Evolutionary conservation across 37 sponge, comb jelly and placozoan genomes (phyloP), one percentile per base, ranked within the genome.

Genomic region (Hormiphora californensis): DNA sequence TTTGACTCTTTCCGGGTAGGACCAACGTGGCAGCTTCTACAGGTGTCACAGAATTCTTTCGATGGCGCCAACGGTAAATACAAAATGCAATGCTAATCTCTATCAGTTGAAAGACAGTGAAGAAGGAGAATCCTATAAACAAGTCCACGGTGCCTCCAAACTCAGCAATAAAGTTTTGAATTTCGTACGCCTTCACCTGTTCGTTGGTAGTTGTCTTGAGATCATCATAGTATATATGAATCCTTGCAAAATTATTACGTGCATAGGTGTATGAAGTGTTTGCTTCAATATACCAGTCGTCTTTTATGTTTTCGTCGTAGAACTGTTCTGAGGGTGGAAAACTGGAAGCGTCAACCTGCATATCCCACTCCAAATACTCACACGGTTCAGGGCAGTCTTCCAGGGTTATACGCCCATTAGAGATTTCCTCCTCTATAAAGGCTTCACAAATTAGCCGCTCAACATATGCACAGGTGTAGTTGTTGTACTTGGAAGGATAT

Each of bases 41-140:
- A n/a, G n/a, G n/a, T n/a, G n/a, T n/a, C n/a, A n/a, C n/a, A n/a
- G n/a, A n/a, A n/a, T n/a, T n/a, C n/a, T n/a, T n/a, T n/a, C n/a
- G n/a, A n/a, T n/a, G n/a, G n/a, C n/a, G n/a, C n/a, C n/a, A n/a
- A n/a, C n/a, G n/a, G n/a, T n/a, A n/a, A n/a, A n/a, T n/a, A n/a
- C n/a, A 57, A 19, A 5, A 5, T 57, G 67, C 67, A 65, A 65
- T 30, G 35, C 19, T 38, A 65, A 65, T 65, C 17, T 65, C 67
- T 33, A 65, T 34, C 1, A 65, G 37, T 31, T 65, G 67, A 38
- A 28, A 21, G 1, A 65, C 67, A 32, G 67, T 65, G 67, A 65
- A 65, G 67, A 65, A 34, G 3, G 67, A 65, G 37, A 65, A 65
- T 33, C 67, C 67, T 33, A 65, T 65, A 38, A 65, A 65, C 8